Conservation (phyloP, 2,888 invertebrate species). For the Fabriciana adippe region DNA sequence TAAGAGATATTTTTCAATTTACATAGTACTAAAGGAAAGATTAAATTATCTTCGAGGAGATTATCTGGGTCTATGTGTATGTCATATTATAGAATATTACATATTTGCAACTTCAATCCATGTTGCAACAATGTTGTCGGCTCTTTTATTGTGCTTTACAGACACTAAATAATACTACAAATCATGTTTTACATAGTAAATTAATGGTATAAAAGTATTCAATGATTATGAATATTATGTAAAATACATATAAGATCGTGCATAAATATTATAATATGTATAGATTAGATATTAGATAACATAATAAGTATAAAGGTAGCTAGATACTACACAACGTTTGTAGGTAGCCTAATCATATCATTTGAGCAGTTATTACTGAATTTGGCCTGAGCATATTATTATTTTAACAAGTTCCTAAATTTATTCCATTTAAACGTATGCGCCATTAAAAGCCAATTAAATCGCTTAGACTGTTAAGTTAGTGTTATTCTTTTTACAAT, state of each 20-base stretch:
- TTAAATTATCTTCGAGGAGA: too few relatives aligned
- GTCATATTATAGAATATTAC: background rate
- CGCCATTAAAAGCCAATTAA: constrained; percentile 13
- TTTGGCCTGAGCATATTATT: constrained; percentile 21
- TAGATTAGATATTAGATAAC: background rate
- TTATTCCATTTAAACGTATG: constrained; percentile 18
- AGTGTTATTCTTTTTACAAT: constrained; percentile 1
- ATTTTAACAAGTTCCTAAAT: constrained; percentile 33
- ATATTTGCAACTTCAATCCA: background rate
- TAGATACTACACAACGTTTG: background rate
- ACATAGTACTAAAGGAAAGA: too few relatives aligned
- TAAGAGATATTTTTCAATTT: too few relatives aligned
- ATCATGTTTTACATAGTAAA: constrained; percentile 11
- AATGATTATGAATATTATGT: constrained; percentile 14
- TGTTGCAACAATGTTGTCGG: background rate
- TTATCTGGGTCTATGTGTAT: background rate
- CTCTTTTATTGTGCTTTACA: constrained; percentile 12
- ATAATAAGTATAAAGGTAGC: background rate
- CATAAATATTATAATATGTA: constrained; percentile 8
- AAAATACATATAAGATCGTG: constrained; percentile 1
- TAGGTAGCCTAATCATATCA: constrained; percentile 7
- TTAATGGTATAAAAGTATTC: constrained; percentile 6
- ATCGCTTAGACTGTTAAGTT: constrained; percentile 5
- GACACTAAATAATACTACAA: constrained; percentile 5
- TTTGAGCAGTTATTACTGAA: constrained; percentile 6